Percentiles rank a stretch among this genome's conserved stretches.
phyloP scores from a whole-genome alignment of 2,113 vertebrate genomes.

The Bubalus kerabau region DNA sequence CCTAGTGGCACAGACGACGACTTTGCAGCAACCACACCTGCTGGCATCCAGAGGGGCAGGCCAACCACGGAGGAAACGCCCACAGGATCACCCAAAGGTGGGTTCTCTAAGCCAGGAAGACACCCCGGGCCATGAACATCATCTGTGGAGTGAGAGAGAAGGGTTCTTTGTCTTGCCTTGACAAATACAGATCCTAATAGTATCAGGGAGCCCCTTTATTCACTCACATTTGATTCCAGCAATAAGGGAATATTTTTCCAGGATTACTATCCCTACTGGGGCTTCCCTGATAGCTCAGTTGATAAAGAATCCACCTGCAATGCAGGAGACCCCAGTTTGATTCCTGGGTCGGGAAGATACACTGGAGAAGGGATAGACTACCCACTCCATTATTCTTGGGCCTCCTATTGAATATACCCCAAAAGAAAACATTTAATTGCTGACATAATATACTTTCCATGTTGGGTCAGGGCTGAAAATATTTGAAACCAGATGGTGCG shows the following conservation, averaged over 20 bases:
- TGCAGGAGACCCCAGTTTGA: rapidly evolving
- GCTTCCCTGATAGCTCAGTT: background rate
- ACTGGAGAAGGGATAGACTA: background rate
- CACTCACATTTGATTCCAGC: background rate
- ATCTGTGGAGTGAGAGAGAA: background rate
- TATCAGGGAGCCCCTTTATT: background rate
- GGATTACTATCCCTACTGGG: background rate
- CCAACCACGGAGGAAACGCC: background rate
- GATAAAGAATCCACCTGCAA: background rate
- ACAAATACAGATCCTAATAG: background rate
- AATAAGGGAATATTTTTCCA: background rate
- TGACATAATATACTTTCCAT: background rate
- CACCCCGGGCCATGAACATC: background rate
- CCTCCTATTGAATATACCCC: background rate
- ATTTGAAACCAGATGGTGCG: background rate
- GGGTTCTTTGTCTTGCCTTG: background rate
- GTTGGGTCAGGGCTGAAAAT: background rate
- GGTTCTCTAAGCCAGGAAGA: background rate
- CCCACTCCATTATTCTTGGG: background rate
- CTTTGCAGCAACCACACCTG: background rate
- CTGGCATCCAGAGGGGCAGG: background rate
- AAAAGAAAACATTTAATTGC: slow-evolving; percentile 19
- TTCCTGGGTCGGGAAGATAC: background rate
- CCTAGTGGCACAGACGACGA: background rate
- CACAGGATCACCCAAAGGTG: background rate